Percentiles rank a stretch among this genome's conserved stretches.
These are phyloP conservation scores for Anodontia alba DNA, from an alignment of 2,888 invertebrate genomes.

Conservation along the genomic window DNA sequence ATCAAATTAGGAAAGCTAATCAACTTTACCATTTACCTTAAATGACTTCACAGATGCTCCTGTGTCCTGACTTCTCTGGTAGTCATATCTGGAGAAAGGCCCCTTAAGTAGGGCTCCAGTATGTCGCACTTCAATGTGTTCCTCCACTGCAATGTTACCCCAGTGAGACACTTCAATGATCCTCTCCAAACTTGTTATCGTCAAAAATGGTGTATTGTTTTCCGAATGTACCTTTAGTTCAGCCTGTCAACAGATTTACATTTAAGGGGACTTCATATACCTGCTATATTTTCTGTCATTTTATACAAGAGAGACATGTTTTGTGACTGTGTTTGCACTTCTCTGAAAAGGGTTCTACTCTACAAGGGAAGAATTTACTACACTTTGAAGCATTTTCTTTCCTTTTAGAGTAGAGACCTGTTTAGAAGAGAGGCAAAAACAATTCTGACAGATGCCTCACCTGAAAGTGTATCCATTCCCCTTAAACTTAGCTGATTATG, in stretches of 20 bases:
- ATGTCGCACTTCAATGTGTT: conserved; percentile 95
- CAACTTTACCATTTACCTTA: conserved; percentile 87
- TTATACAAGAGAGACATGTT: neutral
- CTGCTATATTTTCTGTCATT: too few relatives aligned
- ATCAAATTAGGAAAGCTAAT: too few relatives aligned
- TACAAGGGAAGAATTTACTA: too few relatives aligned
- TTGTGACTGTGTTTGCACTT: too few relatives aligned
- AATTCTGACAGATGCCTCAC: too few relatives aligned
- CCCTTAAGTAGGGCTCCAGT: conserved; percentile 97
- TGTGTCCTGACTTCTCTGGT: conserved; percentile 95
- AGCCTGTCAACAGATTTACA: conserved; percentile 61
- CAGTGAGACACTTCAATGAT: conserved; percentile 98
- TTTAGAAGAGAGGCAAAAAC: too few relatives aligned
- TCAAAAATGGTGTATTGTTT: conserved; percentile 97
- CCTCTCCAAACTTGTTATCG: conserved; percentile 94
- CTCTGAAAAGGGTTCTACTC: too few relatives aligned
- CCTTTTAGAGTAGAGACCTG: too few relatives aligned
- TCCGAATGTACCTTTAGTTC: conserved; percentile 95
- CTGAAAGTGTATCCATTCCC: too few relatives aligned
- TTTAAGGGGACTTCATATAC: too few relatives aligned
- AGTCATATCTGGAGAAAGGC: conserved; percentile 98
- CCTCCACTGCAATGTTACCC: conserved; percentile 99
- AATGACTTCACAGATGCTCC: conserved; percentile 96
- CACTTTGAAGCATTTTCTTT: too few relatives aligned
- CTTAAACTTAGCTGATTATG: too few relatives aligned